Conservation (phyloP, 2,888 invertebrate species). For the Hermodice carunculata region DNA sequence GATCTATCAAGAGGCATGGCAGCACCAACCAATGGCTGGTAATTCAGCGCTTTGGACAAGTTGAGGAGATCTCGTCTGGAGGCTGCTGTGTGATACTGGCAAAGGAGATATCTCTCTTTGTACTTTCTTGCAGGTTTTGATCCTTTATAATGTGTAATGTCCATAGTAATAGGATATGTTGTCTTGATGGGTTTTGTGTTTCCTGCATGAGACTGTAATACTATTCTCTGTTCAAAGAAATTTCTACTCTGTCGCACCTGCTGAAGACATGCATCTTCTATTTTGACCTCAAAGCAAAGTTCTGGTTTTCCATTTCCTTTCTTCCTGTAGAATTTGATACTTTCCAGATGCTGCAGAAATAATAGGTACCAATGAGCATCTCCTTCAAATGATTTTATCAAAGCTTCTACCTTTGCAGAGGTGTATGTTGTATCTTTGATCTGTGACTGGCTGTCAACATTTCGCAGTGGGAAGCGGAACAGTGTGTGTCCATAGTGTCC, state of each 20-base stretch:
- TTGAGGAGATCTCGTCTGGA: no score
- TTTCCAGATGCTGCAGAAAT: constrained; percentile 54
- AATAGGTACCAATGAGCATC: constrained; percentile 48
- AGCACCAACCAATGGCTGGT: constrained; percentile 45
- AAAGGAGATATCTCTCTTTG: no score
- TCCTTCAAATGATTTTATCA: constrained; percentile 47
- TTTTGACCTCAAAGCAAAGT: no score
- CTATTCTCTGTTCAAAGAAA: no score
- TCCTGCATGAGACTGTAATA: no score
- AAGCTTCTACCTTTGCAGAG: constrained; percentile 39
- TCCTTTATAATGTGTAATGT: constrained; percentile 3
- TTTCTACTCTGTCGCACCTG: no score
- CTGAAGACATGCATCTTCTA: no score
- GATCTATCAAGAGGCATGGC: constrained; percentile 39
- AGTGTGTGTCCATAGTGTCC: constrained; percentile 52
- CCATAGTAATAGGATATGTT: no score
- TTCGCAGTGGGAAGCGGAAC: constrained; percentile 61
- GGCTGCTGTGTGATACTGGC: no score
- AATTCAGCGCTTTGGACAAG: no score
- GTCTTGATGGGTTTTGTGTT: no score
- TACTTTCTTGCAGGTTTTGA: constrained; percentile 15
- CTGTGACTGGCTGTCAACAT: constrained; percentile 39
- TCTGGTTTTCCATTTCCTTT: no score
- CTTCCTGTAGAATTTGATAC: constrained; percentile 39
- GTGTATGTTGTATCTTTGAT: constrained; percentile 48